Base-by-base conservation (phyloP, 1,140 invertebrate species). In the Scaptomyza pallida region DNA sequence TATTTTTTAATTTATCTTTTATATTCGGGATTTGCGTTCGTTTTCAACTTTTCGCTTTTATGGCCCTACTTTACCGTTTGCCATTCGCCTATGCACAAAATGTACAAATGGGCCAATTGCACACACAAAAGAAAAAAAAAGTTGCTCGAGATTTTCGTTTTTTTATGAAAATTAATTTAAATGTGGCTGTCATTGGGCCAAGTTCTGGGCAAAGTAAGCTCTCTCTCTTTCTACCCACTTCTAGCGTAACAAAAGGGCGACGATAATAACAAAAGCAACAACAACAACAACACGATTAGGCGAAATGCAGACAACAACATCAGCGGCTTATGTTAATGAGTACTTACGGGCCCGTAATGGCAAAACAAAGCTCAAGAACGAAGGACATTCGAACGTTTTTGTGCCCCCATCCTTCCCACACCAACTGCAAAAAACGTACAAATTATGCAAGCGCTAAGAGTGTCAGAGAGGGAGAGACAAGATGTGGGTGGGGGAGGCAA, bases 1-100 rank as follows among this genome's bases (percentile, higher is more conserved):
- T 86, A 85, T 85, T 85, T 85, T 85, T 85, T 85, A 85, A 85
- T 85, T 86, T 86, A 85, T 77, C 69, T 85, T 85, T 85, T 85
- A 86, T 85, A 88, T 86, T 74, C 56, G 70, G 61, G 73, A 68
- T 86, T 65, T 47, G 33, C 12, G n/a, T 15, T 26, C 12, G 5
- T 23, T 30, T 44, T 17, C 43, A 33, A 23, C 70, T 70, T 76
- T 83, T 79, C 63, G 85, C 73, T 77, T 85, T 85, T 81, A 85
- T 86, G 69, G 73, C 45, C 61, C 62, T n/a, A 69, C 52, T 75
- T 30, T 63, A n/a, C n/a, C n/a, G n/a, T n/a, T n/a, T n/a, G n/a
- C n/a, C n/a, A n/a, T n/a, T n/a, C n/a, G 67, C 61, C 67, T 55
- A 75, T 60, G 54, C 30, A 43, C 37, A 48, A 54, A 26, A 55